Percentiles rank a stretch among this genome's conserved stretches.
Evolutionary conservation across 2,888 invertebrate genomes (phyloP).

Genomic region (Lithophane socia): DNA sequence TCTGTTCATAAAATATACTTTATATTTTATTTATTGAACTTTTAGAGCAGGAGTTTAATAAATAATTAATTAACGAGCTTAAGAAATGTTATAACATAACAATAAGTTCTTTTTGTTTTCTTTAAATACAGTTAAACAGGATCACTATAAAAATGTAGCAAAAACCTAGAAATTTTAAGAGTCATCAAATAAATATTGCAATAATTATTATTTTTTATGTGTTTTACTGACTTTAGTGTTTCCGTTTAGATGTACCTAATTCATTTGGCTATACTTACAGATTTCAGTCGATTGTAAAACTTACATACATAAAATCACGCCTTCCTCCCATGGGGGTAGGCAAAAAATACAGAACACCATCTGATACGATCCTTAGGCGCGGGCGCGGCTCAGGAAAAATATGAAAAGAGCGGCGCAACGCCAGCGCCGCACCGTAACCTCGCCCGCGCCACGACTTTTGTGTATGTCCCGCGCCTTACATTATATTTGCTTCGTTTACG

Average conservation of each 20-base stretch:
- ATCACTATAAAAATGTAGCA: background rate
- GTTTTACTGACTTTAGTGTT: background rate
- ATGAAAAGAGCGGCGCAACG: too few relatives aligned
- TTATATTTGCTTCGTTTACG: too few relatives aligned
- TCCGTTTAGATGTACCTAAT: background rate
- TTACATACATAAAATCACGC: too few relatives aligned
- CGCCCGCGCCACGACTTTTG: too few relatives aligned
- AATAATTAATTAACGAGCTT: background rate
- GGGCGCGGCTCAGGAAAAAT: too few relatives aligned
- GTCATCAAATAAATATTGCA: background rate
- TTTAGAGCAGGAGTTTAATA: background rate
- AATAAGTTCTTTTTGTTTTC: background rate
- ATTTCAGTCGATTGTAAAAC: background rate
- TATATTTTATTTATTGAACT: background rate
- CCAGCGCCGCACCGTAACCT: too few relatives aligned
- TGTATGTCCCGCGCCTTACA: too few relatives aligned
- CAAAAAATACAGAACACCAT: too few relatives aligned
- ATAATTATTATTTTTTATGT: constrained; percentile 5
- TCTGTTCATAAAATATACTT: background rate
- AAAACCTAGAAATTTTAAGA: background rate
- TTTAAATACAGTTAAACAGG: background rate
- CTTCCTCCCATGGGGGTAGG: too few relatives aligned
- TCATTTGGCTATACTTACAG: too few relatives aligned
- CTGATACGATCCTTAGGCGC: too few relatives aligned
- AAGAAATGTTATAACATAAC: too few relatives aligned